These are phyloP conservation scores for Caenorhabditis sp. DNA, from an alignment of 2,888 invertebrate genomes.

Conservation along the genomic window DNA sequence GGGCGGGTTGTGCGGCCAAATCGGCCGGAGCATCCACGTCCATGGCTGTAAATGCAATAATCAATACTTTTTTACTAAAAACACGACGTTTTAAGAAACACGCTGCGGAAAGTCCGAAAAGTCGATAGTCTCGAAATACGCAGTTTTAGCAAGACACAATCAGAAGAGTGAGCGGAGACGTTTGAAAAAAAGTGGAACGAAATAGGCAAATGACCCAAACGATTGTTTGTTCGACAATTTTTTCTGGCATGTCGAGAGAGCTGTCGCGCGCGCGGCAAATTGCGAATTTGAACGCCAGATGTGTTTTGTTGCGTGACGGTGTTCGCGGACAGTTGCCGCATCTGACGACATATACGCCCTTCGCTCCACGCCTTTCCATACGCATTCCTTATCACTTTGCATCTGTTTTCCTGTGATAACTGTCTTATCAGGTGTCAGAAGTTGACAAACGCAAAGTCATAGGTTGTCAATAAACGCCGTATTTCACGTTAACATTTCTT, in stretches of 20 bases:
- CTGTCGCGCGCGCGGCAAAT: neutral
- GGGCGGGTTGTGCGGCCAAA: conserved; percentile 13
- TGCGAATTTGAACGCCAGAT: conserved; percentile 14
- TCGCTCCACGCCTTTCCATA: conserved; percentile 5
- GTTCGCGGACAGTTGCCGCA: conserved; percentile 15
- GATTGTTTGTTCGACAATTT: too few species aligned
- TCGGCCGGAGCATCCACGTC: conserved; percentile 36
- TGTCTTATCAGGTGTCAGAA: neutral
- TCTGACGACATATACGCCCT: too few species aligned
- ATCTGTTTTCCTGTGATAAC: neutral
- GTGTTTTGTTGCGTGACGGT: conserved; percentile 8
- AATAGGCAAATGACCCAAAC: too few species aligned
- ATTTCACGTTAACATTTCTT: neutral
- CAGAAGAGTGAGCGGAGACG: too few species aligned
- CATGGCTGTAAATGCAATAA: conserved; percentile 28
- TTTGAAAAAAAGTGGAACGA: too few species aligned
- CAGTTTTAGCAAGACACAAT: too few species aligned
- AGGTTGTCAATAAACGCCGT: neutral
- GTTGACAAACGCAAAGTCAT: neutral
- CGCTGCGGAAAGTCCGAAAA: too few species aligned
- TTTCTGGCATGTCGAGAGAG: too few species aligned
- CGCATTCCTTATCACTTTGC: neutral
- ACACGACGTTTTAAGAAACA: too few species aligned
- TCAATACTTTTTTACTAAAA: too few species aligned
- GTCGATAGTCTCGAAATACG: too few species aligned